Evolutionary conservation across 2,888 invertebrate species (phyloP), one percentile per base, ranked within the genome.

Genomic region (Heteropelma amictum): DNA sequence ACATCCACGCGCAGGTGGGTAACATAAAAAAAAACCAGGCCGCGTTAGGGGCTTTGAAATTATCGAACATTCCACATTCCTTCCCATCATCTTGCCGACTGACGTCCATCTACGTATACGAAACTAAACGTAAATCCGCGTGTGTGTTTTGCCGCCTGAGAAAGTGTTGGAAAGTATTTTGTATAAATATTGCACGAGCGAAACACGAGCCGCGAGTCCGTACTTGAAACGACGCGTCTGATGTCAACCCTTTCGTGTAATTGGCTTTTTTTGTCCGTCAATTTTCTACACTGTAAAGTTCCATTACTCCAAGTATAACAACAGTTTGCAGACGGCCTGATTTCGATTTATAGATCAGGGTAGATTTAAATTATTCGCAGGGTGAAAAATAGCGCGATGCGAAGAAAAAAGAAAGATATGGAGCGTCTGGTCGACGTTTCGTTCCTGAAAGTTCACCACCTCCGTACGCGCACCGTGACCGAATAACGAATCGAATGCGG

Each of bases 21-120:
- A 38, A 49, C n/a, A n/a, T 17, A 26, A 40, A 23, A 23, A 53
- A 67, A 67, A 74, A 70, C 28, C 70, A 67, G 75, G 75, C 56
- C 75, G 61, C 61, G 71, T 53, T 61, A 56, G 54, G 53, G 65
- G 35, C 70, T 61, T 61, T 14, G 56, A 51, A 75, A 75, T 75
- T 67, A 75, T 75, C 61, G 71, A 75, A 60, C 58, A 53, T 54
- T 64, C 47, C 45, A 40, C 49, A 49, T 61, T 71, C 70, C 60
- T 45, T 65, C 28, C 56, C 17, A 71, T 61, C 56, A 49, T 60
- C 65, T 61, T 71, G 61, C 65, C 40, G 49, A 65, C 47, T 65
- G 75, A 75, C 61, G 56, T 28, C 47, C 30, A 49, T 53, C 40
- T 14, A 70, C 26, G 40, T 30, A 8, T 30, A 42, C 40, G n/a